These are phyloP conservation scores for Mythimna pallens DNA, from an alignment of 2,888 invertebrate genomes.

Conservation along the genomic window DNA sequence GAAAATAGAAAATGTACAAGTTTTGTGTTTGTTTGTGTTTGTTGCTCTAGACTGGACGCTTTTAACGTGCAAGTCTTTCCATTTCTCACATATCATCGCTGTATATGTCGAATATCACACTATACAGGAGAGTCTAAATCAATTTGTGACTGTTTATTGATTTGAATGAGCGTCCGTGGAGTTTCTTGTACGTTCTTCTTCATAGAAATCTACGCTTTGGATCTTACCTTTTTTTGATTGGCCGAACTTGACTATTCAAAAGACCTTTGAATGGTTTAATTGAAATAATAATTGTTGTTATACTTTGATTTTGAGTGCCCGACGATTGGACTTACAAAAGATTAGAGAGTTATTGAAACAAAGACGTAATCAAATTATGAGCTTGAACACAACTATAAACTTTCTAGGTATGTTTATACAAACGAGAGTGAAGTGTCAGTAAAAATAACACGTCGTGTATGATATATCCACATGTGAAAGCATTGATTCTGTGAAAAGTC, in stretches of 20 bases:
- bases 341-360: not conserved
- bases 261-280: not conserved
- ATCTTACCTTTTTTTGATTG: too few relatives aligned
- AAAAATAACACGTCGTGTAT: conserved; percentile 14
- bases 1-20: too few relatives aligned
- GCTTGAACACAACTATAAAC: not conserved
- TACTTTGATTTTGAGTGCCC: not conserved
- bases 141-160: too few relatives aligned
- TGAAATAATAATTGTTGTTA: not conserved
- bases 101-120: too few relatives aligned
- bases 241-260: too few relatives aligned
- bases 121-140: too few relatives aligned
- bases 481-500: conserved; percentile 73
- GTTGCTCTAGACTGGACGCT: not conserved
- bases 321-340: too few relatives aligned
- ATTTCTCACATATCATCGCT: too few relatives aligned
- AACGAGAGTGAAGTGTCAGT: conserved; percentile 1
- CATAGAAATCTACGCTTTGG: too few relatives aligned
- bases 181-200: too few relatives aligned
- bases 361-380: not conserved
- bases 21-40: not conserved
- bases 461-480: conserved; percentile 59
- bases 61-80: too few relatives aligned
- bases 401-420: not conserved
- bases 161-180: too few relatives aligned